A percentile compares a stretch with the other conserved stretches of the same genome.
These are phyloP conservation scores for Cantharis flavilabris DNA, from an alignment of 2,888 invertebrate species.

Conservation along the genomic window DNA sequence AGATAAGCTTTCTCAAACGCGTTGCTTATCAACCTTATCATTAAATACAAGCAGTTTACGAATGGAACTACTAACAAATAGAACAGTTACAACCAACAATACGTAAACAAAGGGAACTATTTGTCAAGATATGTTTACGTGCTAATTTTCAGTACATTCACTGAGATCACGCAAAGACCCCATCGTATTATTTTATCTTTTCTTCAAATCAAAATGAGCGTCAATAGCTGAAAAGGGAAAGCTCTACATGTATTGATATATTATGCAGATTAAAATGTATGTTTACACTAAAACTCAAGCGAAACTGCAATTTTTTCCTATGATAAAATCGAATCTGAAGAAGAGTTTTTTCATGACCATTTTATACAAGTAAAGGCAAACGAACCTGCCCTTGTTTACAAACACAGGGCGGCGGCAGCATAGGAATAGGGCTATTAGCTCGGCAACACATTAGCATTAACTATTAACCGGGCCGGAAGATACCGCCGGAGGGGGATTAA, in stretches of 20 bases:
- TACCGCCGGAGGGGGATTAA: constrained; percentile 42
- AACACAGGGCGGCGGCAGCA: constrained; percentile 42
- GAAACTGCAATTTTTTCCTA: not conserved
- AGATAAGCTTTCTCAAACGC: constrained; percentile 39
- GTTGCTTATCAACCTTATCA: constrained; percentile 37
- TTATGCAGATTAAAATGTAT: not conserved
- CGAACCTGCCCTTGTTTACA: constrained; percentile 40
- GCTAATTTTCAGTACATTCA: constrained; percentile 25
- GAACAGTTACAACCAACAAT: constrained; percentile 28
- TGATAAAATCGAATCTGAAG: not conserved
- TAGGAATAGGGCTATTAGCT: constrained; percentile 46
- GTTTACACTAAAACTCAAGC: not conserved
- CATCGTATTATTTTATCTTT: constrained; percentile 6
- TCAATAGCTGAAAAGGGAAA: constrained; percentile 2
- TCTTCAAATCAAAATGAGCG: constrained; percentile 5
- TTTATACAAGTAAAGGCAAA: constrained; percentile 17
- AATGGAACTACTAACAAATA: constrained; percentile 33
- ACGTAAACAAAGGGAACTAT: constrained; percentile 41
- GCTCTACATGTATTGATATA: not conserved
- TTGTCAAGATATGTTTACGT: constrained; percentile 43
- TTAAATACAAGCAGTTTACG: constrained; percentile 28
- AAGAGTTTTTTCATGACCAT: constrained; percentile 5
- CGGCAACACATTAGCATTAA: constrained; percentile 45
- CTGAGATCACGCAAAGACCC: constrained; percentile 10
- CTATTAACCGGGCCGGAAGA: constrained; percentile 47